Conservation (phyloP, 2,888 invertebrate genomes). For the Dusona sp. region DNA sequence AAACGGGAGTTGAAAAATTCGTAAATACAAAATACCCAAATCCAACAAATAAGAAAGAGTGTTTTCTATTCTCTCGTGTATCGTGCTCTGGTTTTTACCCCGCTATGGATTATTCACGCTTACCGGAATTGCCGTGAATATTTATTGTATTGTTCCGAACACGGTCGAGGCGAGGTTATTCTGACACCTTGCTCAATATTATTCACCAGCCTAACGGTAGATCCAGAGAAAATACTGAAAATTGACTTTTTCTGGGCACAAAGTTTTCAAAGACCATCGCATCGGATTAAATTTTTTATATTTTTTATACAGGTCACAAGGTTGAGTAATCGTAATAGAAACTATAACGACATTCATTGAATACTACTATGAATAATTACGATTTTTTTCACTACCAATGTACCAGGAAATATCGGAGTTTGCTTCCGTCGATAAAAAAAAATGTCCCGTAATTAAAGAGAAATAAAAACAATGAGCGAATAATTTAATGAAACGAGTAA, state of each 20-base stretch:
- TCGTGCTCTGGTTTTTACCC: slow-evolving; percentile 57
- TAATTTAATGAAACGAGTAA: neutral
- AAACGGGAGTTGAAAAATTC: slow-evolving; percentile 8
- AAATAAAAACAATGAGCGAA: no score
- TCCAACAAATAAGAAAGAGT: slow-evolving; percentile 13
- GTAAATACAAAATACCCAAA: slow-evolving; percentile 3
- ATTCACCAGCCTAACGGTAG: neutral
- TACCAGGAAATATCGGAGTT: neutral
- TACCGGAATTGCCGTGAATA: slow-evolving; percentile 47
- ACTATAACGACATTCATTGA: no score
- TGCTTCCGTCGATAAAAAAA: neutral
- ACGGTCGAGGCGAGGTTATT: slow-evolving; percentile 59
- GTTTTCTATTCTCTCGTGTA: slow-evolving; percentile 37
- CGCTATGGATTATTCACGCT: slow-evolving; percentile 63
- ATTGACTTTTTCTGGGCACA: neutral
- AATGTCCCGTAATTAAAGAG: neutral
- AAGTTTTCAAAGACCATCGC: neutral
- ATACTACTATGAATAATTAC: no score
- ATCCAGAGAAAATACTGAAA: slow-evolving; percentile 61
- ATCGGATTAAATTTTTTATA: neutral
- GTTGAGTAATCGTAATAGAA: neutral
- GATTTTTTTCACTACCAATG: no score
- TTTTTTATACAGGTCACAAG: neutral
- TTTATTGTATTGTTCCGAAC: slow-evolving; percentile 58
- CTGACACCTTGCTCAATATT: slow-evolving; percentile 60